phyloP scores from a whole-genome alignment of 53 echinoderm and acorn worm species.

The Astropecten irregularis region DNA sequence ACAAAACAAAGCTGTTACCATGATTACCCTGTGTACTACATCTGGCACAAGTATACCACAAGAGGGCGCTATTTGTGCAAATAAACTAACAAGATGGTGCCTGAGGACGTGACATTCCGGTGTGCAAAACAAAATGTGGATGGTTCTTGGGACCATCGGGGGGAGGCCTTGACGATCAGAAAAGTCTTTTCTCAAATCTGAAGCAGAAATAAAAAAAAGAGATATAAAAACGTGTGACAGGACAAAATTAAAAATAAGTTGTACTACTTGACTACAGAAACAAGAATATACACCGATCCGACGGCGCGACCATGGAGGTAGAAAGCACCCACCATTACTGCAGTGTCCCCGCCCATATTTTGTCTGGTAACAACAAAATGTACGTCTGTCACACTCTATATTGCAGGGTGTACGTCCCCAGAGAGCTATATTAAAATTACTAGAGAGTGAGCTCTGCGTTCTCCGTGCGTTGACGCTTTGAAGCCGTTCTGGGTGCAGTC shows the following conservation, averaged over 20 bases:
- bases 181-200: constrained; percentile 58
- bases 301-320: too few relatives aligned
- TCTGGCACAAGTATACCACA: not conserved
- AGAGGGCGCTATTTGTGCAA: constrained; percentile 41
- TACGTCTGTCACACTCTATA: too few relatives aligned
- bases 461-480: too few relatives aligned
- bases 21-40: not conserved
- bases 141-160: not conserved
- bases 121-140: constrained; percentile 15
- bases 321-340: too few relatives aligned
- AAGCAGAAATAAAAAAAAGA: not conserved
- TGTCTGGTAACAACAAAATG: too few relatives aligned
- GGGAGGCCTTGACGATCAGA: constrained; percentile 18
- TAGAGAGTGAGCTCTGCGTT: too few relatives aligned
- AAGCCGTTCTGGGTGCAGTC: too few relatives aligned
- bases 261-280: not conserved
- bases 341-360: too few relatives aligned
- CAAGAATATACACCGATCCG: not conserved
- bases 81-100: not conserved
- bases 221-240: too few relatives aligned
- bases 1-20: too few relatives aligned
- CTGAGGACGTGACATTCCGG: not conserved
- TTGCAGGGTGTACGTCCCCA: too few relatives aligned
- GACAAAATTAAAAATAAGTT: not conserved
- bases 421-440: not conserved